phyloP scores from a whole-genome alignment of 2,113 vertebrate genomes.

The Mormyrus lacerda region DNA sequence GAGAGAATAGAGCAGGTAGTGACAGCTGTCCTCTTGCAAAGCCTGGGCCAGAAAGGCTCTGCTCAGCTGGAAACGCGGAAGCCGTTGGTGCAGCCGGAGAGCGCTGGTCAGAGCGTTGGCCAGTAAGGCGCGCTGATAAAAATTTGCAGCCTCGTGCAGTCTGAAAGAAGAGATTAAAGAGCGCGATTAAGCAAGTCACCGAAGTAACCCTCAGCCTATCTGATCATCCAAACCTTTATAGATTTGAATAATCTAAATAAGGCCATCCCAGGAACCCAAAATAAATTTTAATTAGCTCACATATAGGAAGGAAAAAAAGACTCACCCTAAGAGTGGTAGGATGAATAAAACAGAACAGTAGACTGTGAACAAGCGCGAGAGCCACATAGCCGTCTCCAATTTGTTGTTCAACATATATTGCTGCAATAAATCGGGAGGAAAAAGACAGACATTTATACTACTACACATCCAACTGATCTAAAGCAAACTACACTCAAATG shows the following conservation, averaged over 20 bases:
- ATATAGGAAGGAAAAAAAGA: neutral
- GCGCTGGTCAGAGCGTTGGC: slow-evolving; percentile 95
- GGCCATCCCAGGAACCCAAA: neutral
- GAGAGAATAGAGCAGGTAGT: slow-evolving; percentile 94
- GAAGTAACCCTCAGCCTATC: slow-evolving; percentile 43
- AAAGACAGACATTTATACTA: neutral
- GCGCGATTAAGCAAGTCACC: neutral
- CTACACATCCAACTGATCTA: neutral
- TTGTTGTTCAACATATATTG: slow-evolving; percentile 95
- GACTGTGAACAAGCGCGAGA: slow-evolving; percentile 91
- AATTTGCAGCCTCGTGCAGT: slow-evolving; percentile 86
- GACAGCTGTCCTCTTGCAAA: slow-evolving; percentile 93
- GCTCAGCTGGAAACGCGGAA: slow-evolving; percentile 90
- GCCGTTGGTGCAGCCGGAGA: slow-evolving; percentile 86
- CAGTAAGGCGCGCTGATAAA: slow-evolving; percentile 93
- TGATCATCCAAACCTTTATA: neutral
- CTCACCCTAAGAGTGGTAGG: slow-evolving; percentile 89
- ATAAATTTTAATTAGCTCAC: neutral
- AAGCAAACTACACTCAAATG: neutral
- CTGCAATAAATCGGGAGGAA: slow-evolving; percentile 51
- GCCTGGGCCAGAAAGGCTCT: slow-evolving; percentile 87
- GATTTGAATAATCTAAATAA: neutral
- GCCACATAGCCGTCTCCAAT: slow-evolving; percentile 96
- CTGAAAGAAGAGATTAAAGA: slow-evolving; percentile 56
- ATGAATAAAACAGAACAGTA: slow-evolving; percentile 97